phyloP scores from a whole-genome alignment of 2,113 vertebrate species.

The Percina caprodes region DNA sequence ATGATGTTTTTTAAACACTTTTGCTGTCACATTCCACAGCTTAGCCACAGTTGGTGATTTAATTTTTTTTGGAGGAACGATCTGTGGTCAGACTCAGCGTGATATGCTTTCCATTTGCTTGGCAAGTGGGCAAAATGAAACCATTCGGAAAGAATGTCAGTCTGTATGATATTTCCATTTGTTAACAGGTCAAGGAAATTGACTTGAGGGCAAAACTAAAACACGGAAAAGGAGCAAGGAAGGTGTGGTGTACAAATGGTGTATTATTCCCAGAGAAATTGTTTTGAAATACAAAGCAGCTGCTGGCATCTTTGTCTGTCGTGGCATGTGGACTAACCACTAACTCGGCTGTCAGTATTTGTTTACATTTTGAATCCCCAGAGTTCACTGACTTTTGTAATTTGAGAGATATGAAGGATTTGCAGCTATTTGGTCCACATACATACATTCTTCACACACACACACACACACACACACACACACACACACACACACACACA shows the following conservation, averaged over 20 bases:
- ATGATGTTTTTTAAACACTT: conserved; percentile 54
- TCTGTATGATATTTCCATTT: conserved; percentile 63
- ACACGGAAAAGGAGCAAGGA: conserved; percentile 16
- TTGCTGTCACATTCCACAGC: conserved; percentile 66
- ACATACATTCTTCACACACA: neutral
- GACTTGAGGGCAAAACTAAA: conserved; percentile 45
- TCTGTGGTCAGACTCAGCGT: conserved; percentile 64
- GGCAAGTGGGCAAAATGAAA: conserved; percentile 64
- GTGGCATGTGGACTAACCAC: conserved; percentile 18
- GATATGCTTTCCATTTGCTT: conserved; percentile 75
- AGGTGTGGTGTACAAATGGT: neutral
- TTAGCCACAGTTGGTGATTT: conserved; percentile 72
- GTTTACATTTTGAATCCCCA: conserved; percentile 48
- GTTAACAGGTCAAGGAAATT: conserved; percentile 51
- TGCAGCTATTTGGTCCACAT: neutral
- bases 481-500: neutral
- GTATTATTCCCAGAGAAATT: conserved; percentile 27
- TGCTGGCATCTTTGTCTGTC: conserved; percentile 36
- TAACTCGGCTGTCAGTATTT: conserved; percentile 51
- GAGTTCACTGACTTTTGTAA: conserved; percentile 17
- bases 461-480: neutral
- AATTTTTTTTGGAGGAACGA: conserved; percentile 63
- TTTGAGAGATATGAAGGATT: conserved; percentile 24
- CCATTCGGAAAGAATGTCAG: conserved; percentile 61
- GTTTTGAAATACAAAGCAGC: conserved; percentile 35